Percentiles rank a stretch among this genome's conserved stretches.
phyloP scores from a whole-genome alignment of 2,888 invertebrate genomes.

The Chalcis sispes region DNA sequence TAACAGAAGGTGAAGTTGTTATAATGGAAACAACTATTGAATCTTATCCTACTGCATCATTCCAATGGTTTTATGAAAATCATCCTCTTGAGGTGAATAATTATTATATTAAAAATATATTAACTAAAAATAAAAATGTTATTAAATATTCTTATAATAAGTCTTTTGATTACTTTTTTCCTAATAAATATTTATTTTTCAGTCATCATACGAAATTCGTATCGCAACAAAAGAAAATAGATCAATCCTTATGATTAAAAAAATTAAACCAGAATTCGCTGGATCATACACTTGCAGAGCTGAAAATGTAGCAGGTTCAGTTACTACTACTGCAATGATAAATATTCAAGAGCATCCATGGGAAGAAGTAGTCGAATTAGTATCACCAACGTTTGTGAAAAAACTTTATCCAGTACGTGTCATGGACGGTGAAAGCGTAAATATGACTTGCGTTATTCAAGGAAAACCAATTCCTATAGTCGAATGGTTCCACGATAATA shows the following conservation, averaged over 20 bases:
- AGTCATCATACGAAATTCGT: constrained; percentile 83
- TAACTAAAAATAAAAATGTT: background rate
- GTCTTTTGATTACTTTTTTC: constrained; percentile 4
- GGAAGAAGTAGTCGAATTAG: constrained; percentile 80
- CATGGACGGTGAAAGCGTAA: constrained; percentile 93
- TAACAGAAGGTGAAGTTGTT: constrained; percentile 85
- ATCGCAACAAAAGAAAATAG: constrained; percentile 86
- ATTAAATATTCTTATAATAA: constrained; percentile 6
- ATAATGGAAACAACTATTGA: constrained; percentile 87
- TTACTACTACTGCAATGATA: constrained; percentile 88
- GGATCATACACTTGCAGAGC: constrained; percentile 92
- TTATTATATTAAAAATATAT: constrained; percentile 14
- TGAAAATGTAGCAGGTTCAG: constrained; percentile 92
- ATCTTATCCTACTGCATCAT: constrained; percentile 87
- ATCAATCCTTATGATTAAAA: constrained; percentile 87
- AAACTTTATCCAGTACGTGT: constrained; percentile 85
- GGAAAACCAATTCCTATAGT: constrained; percentile 89
- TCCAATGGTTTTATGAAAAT: constrained; percentile 90
- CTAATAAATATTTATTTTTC: constrained; percentile 47
- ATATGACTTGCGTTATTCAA: constrained; percentile 83
- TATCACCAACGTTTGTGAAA: constrained; percentile 87
- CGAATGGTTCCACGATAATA: constrained; percentile 87
- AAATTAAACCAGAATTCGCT: constrained; percentile 82
- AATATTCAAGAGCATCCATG: constrained; percentile 80
- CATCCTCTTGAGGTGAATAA: constrained; percentile 80